Conservation (phyloP, 2,113 vertebrate genomes). For the Crotophaga sulcirostris region DNA sequence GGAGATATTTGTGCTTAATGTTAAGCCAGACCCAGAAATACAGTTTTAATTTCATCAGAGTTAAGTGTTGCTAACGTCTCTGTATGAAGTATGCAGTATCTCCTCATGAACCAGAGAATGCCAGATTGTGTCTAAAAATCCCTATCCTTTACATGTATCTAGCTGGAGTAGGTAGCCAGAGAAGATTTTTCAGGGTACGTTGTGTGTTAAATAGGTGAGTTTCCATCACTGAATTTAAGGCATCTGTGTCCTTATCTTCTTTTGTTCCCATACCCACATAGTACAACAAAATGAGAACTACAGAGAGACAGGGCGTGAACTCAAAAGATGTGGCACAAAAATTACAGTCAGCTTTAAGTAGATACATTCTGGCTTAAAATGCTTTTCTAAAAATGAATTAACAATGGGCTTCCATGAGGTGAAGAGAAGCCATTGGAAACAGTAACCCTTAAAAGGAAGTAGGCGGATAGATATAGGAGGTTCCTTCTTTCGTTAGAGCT, state of each 20-base stretch:
- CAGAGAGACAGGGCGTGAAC: neutral
- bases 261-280: neutral
- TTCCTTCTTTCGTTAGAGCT: neutral
- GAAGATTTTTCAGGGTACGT: neutral
- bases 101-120: neutral
- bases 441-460: neutral
- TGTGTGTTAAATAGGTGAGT: neutral
- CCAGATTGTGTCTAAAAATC: neutral
- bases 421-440: neutral
- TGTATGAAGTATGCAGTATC: neutral
- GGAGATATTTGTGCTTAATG: neutral
- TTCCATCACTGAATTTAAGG: neutral
- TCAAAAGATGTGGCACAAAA: neutral
- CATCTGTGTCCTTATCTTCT: neutral
- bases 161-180: neutral
- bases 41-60: neutral
- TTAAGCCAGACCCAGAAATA: neutral
- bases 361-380: neutral
- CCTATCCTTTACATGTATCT: neutral
- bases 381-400: neutral
- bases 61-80: neutral
- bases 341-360: neutral
- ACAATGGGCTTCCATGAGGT: neutral
- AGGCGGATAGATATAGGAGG: neutral
- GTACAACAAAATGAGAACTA: neutral